Base-by-base conservation (phyloP, 2,888 invertebrate genomes). In the Cephalotes varians region DNA sequence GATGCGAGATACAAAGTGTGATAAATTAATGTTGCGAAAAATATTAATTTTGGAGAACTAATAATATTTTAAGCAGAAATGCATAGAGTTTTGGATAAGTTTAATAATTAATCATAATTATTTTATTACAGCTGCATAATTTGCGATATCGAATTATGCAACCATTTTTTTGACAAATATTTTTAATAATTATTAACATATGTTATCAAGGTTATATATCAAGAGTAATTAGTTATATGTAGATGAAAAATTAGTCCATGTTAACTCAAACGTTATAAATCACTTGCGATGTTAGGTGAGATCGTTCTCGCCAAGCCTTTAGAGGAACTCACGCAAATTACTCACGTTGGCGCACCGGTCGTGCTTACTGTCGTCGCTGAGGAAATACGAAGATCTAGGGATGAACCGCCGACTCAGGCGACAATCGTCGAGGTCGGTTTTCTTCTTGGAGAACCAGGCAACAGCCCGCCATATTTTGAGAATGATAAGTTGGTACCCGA, bases 351-450 rank as follows among this genome's bases (percentile, higher is more conserved):
- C 72, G 97, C 98, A 80, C 98, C 98, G 2, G 97, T 98, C 80
- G 95, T 98, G 69, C 95, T 98, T 85, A 98, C 97, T 1, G 97
- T 98, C 73, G 96, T 98, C 71, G 98, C 98, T 3, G 98, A 98
- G 94, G 98, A 98, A 95, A 97, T 98, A 84, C 96, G 97, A 89
- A 95, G 96, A 86, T 96, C 96, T 82, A 96, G 97, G 86, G 96
- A 97, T 86, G 97, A 97, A 90, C 97, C 97, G 15, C 97, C 97
- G 86, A 97, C 98, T 31, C 97, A 97, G 96, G 97, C 98, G 34
- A 96, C 97, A 1, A 97, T 97, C 0, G 98, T 98, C 7, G 97
- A 97, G 93, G 96, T 98, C 81, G 98, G 98, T 15, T 96, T 98
- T 89, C 96, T 98, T 86, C 95, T 97, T 76, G 97, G 97, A n/a